These are phyloP conservation scores for Fragum sueziense DNA, from an alignment of 2,888 invertebrate species.

Conservation along the genomic window DNA sequence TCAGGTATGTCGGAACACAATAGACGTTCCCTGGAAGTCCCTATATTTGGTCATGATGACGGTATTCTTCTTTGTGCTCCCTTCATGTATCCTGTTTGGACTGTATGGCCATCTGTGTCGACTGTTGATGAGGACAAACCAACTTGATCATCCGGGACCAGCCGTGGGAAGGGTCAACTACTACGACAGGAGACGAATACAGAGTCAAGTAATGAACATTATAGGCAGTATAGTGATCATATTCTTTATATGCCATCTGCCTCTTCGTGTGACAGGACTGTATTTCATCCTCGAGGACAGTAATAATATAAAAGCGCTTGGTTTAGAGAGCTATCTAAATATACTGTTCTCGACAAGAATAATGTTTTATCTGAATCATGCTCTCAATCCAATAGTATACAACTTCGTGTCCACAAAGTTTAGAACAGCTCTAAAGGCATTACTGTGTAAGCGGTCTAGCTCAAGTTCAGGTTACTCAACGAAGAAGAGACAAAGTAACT, in stretches of 20 bases:
- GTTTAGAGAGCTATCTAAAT: slow-evolving; percentile 62
- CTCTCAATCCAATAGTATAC: slow-evolving; percentile 69
- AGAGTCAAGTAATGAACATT: slow-evolving; percentile 62
- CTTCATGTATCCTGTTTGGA: slow-evolving; percentile 27
- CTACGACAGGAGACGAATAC: slow-evolving; percentile 23
- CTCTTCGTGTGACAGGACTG: slow-evolving; percentile 59
- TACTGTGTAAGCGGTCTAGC: background rate
- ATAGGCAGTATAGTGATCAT: slow-evolving; percentile 59
- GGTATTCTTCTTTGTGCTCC: slow-evolving; percentile 36
- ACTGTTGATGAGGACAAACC: slow-evolving; percentile 13
- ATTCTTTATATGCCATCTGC: slow-evolving; percentile 67
- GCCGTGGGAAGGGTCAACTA: background rate
- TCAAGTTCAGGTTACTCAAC: background rate
- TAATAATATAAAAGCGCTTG: slow-evolving; percentile 44
- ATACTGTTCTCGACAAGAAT: slow-evolving; percentile 63
- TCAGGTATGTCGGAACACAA: slow-evolving; percentile 52
- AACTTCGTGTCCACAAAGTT: slow-evolving; percentile 62
- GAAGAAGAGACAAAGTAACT: background rate
- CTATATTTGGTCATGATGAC: slow-evolving; percentile 27
- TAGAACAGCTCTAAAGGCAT: slow-evolving; percentile 19
- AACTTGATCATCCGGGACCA: slow-evolving; percentile 1
- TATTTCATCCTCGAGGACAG: slow-evolving; percentile 63
- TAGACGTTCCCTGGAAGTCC: slow-evolving; percentile 32
- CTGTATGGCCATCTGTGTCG: slow-evolving; percentile 41
- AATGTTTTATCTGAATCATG: slow-evolving; percentile 77